Conservation (phyloP, 1,140 invertebrate species). For the Hylyphantes graminicola region DNA sequence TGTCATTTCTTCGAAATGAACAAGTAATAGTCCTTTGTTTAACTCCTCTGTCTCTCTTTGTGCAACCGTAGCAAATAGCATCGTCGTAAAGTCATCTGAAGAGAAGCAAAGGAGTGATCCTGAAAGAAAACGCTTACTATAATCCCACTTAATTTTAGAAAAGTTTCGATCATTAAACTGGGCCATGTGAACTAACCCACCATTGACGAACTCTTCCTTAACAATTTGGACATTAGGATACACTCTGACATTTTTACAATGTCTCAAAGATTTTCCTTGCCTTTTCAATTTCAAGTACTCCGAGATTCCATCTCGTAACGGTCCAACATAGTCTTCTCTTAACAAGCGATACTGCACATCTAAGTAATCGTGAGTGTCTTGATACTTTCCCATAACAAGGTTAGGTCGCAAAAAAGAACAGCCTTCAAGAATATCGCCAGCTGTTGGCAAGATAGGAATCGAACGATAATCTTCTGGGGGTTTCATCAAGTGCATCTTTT, state of each 20-base stretch:
- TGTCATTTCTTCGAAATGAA: conserved; percentile 42
- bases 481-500: conserved; percentile 14
- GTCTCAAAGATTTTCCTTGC: conserved; percentile 13
- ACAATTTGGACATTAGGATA: conserved; percentile 37
- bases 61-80: conserved; percentile 77
- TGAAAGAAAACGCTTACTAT: conserved; percentile 73
- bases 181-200: conserved; percentile 29
- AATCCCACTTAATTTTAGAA: conserved; percentile 62
- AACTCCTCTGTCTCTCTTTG: conserved; percentile 71
- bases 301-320: conserved; percentile 66
- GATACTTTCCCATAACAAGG: conserved; percentile 70
- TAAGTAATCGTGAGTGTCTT: conserved; percentile 77
- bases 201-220: conserved; percentile 23
- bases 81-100: conserved; percentile 75
- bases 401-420: conserved; percentile 72
- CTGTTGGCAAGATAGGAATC: conserved; percentile 57
- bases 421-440: conserved; percentile 35
- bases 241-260: conserved; percentile 24
- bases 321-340: conserved; percentile 75
- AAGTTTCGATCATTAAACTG: conserved; percentile 12
- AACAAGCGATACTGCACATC: conserved; percentile 82
- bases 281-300: conserved; percentile 17
- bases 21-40: conserved; percentile 65
- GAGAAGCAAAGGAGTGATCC: conserved; percentile 81
- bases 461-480: conserved; percentile 59